phyloP scores from a whole-genome alignment of 2,888 invertebrate species.

The Mayetiola destructor region DNA sequence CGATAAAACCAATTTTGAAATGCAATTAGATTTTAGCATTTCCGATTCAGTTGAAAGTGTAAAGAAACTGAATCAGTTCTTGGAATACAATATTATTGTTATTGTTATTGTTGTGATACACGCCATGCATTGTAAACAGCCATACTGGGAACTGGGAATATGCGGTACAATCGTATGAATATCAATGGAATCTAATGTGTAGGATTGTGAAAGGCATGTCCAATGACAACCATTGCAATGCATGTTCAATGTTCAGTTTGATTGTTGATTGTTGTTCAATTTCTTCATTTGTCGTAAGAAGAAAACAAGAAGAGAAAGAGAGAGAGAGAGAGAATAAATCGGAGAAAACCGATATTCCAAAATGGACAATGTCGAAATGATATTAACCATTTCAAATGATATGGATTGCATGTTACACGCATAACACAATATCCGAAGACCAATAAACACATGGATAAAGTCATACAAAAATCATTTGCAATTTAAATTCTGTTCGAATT shows the following conservation, averaged over 20 bases:
- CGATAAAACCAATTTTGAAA: neutral
- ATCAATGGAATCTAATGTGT: neutral
- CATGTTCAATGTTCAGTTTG: neutral
- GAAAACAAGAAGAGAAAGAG: no score
- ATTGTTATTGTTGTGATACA: conserved; percentile 3
- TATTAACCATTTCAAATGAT: no score
- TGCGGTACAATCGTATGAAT: no score
- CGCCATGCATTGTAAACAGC: no score
- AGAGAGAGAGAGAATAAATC: no score
- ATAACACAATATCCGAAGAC: neutral
- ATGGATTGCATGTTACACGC: neutral
- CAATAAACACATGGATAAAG: neutral
- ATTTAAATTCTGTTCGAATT: neutral
- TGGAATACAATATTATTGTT: conserved; percentile 12
- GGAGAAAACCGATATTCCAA: no score
- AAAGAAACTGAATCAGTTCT: neutral
- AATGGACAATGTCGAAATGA: no score
- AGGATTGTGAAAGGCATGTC: conserved; percentile 1
- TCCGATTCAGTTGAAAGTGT: no score
- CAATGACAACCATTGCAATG: conserved; percentile 3
- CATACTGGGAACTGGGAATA: no score
- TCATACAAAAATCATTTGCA: conserved; percentile 3
- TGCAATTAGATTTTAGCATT: no score
- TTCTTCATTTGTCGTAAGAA: no score
- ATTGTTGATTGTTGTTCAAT: neutral